Evolutionary conservation across 2,113 vertebrate genomes (phyloP).

Genomic region (Ceyx margarethae): DNA sequence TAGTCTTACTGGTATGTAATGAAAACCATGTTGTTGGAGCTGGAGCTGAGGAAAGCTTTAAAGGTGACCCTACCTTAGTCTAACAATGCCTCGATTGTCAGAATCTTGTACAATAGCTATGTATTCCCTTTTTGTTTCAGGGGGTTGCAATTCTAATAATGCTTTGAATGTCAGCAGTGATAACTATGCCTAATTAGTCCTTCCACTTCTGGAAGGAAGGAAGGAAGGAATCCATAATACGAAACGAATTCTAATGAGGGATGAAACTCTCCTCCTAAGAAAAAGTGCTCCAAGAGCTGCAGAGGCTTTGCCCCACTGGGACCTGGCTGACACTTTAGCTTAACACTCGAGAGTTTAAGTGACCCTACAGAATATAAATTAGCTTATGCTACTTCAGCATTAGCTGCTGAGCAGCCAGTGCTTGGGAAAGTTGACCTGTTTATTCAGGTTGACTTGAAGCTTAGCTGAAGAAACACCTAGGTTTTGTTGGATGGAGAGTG

Average conservation of each 20-base stretch:
- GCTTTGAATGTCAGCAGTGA: background rate
- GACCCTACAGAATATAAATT: constrained; percentile 48
- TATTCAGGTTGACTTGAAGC: background rate
- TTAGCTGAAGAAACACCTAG: background rate
- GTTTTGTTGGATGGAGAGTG: background rate
- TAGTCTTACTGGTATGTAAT: background rate
- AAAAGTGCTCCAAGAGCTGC: background rate
- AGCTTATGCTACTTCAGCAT: background rate
- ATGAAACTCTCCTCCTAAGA: background rate
- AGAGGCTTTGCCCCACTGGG: background rate
- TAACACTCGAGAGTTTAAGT: background rate
- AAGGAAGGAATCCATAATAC: background rate
- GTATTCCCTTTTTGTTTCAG: background rate
- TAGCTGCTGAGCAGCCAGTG: background rate
- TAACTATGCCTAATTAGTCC: constrained; percentile 27
- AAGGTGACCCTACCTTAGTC: background rate
- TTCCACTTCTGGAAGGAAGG: constrained; percentile 19
- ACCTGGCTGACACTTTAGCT: constrained; percentile 41
- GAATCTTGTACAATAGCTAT: background rate
- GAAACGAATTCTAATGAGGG: background rate
- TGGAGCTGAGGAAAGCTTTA: background rate
- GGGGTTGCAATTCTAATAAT: background rate
- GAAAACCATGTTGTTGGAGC: background rate
- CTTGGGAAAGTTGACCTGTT: constrained; percentile 19
- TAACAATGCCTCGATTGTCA: background rate